Evolutionary conservation across 2,113 vertebrate genomes (phyloP).

Genomic region (Dinomys branickii): DNA sequence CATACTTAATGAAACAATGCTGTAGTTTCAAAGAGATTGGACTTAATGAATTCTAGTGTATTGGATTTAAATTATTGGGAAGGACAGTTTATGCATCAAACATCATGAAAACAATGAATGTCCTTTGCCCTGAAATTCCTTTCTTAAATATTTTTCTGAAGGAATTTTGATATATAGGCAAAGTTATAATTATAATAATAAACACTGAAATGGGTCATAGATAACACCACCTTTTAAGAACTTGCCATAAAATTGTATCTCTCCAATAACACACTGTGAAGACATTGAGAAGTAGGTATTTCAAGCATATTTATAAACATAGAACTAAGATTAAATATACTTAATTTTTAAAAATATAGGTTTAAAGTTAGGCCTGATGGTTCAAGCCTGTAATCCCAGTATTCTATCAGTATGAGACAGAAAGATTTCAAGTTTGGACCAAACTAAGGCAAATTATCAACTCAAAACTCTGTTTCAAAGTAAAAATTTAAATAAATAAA

Average conservation of each 20-base stretch:
- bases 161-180: neutral
- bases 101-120: neutral
- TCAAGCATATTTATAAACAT: neutral
- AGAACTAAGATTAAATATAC: neutral
- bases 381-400: neutral
- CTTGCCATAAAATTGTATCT: neutral
- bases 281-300: neutral
- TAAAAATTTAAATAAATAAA: neutral
- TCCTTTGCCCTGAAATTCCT: neutral
- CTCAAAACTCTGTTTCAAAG: neutral
- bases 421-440: neutral
- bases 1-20: neutral
- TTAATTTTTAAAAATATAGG: neutral
- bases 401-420: neutral
- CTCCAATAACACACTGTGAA: neutral
- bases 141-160: neutral
- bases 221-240: neutral
- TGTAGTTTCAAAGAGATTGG: neutral
- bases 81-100: neutral
- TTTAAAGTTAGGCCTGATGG: neutral
- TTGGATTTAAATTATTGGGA: neutral
- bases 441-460: neutral
- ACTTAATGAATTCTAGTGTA: neutral
- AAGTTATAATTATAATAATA: neutral
- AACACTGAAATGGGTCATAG: neutral